These are phyloP conservation scores for Tenthredo amoena DNA, from an alignment of 2,888 invertebrate species.

Conservation along the genomic window DNA sequence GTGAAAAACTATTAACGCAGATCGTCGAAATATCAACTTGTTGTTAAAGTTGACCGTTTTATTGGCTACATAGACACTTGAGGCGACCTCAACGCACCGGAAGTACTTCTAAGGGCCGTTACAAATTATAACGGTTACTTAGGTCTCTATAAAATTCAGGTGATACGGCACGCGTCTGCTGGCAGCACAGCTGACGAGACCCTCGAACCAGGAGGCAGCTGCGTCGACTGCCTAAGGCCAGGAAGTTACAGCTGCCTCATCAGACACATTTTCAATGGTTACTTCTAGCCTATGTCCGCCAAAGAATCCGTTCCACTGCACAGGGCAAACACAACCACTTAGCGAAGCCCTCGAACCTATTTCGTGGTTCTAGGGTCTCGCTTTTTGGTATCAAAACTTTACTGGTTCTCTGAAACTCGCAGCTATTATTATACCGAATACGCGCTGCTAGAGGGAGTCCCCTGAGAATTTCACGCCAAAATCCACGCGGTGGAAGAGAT, in stretches of 20 bases:
- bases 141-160: slow-evolving; percentile 24
- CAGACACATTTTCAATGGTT: slow-evolving; percentile 44
- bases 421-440: not conserved
- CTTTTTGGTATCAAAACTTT: slow-evolving; percentile 26
- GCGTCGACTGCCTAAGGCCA: slow-evolving; percentile 41
- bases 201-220: slow-evolving; percentile 44
- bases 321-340: slow-evolving; percentile 26
- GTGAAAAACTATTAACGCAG: not conserved
- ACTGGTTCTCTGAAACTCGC: slow-evolving; percentile 12
- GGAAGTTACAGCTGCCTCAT: slow-evolving; percentile 48
- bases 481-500: not conserved
- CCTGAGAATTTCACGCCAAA: not conserved
- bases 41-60: slow-evolving; percentile 1
- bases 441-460: not conserved
- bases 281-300: slow-evolving; percentile 33
- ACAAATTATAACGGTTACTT: slow-evolving; percentile 42
- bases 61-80: not conserved
- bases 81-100: slow-evolving; percentile 26
- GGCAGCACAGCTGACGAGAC: slow-evolving; percentile 45
- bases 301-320: slow-evolving; percentile 46
- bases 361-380: slow-evolving; percentile 10
- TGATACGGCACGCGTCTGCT: slow-evolving; percentile 41
- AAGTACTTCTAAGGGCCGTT: slow-evolving; percentile 37
- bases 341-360: slow-evolving; percentile 39
- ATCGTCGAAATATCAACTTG: not conserved